Conservation (phyloP, 2,113 vertebrate species). For the Tachycineta bicolor region DNA sequence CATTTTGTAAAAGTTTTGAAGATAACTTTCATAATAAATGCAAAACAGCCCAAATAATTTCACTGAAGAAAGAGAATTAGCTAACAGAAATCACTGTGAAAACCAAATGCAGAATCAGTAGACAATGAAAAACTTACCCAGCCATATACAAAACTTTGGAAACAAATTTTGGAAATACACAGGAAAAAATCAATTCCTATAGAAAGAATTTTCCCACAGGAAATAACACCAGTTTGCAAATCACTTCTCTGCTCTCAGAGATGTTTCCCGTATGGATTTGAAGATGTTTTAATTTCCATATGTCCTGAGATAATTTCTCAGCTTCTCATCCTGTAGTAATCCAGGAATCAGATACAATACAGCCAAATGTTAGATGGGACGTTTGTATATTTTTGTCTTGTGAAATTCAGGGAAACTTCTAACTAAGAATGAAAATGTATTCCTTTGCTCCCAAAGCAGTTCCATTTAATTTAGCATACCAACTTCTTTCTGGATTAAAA, state of each 20-base stretch:
- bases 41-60: background rate
- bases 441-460: background rate
- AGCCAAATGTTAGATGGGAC: background rate
- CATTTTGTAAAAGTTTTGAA: background rate
- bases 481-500: background rate
- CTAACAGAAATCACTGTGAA: background rate
- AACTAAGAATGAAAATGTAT: background rate
- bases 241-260: background rate
- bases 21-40: background rate
- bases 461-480: background rate
- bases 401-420: background rate
- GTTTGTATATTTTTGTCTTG: background rate
- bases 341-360: background rate
- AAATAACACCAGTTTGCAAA: constrained; percentile 5
- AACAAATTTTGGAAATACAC: background rate
- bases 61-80: background rate
- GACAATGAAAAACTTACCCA: background rate
- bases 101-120: background rate
- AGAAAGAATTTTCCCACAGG: background rate
- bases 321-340: constrained; percentile 2
- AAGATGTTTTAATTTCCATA: constrained; percentile 15
- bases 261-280: constrained; percentile 25
- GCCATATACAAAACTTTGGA: background rate
- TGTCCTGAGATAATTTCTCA: constrained; percentile 17
- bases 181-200: background rate